phyloP scores from a whole-genome alignment of 2,888 invertebrate genomes.

The Dioctria rufipes region DNA sequence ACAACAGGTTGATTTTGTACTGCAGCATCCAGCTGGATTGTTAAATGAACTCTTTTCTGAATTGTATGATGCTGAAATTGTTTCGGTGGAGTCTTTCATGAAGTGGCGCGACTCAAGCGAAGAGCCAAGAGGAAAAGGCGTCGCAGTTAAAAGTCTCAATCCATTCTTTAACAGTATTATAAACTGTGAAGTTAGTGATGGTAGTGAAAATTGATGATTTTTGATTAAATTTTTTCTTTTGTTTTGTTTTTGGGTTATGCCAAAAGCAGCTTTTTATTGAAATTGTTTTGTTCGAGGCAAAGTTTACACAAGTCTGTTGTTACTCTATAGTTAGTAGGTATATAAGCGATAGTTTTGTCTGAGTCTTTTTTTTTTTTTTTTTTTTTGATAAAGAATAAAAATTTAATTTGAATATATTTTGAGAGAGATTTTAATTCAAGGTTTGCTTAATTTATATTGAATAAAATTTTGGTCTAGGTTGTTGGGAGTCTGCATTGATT shows the following conservation, averaged over 20 bases:
- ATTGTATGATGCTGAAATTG: constrained; percentile 84
- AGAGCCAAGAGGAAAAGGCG: constrained; percentile 85
- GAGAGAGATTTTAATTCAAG: too few relatives aligned
- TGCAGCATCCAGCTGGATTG: constrained; percentile 85
- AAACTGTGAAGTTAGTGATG: constrained; percentile 66
- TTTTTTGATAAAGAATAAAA: too few relatives aligned
- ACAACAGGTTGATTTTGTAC: constrained; percentile 82
- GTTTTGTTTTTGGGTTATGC: background rate
- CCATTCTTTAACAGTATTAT: constrained; percentile 67
- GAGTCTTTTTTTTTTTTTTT: too few relatives aligned
- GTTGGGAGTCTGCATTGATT: too few relatives aligned
- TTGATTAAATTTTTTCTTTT: constrained; percentile 16
- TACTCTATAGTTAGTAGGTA: too few relatives aligned
- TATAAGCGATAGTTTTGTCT: too few relatives aligned
- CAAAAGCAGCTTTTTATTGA: background rate
- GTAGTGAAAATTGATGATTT: constrained; percentile 61
- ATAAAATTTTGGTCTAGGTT: too few relatives aligned
- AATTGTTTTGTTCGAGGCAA: too few relatives aligned
- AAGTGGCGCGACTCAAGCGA: constrained; percentile 82
- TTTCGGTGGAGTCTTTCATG: constrained; percentile 85
- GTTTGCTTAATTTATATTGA: too few relatives aligned
- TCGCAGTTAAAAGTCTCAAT: constrained; percentile 69
- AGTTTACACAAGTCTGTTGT: too few relatives aligned
- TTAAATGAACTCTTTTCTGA: constrained; percentile 83
- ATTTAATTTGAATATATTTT: too few relatives aligned